Base-by-base conservation (phyloP, 2,888 invertebrate species). In the Ochropleura plecta region DNA sequence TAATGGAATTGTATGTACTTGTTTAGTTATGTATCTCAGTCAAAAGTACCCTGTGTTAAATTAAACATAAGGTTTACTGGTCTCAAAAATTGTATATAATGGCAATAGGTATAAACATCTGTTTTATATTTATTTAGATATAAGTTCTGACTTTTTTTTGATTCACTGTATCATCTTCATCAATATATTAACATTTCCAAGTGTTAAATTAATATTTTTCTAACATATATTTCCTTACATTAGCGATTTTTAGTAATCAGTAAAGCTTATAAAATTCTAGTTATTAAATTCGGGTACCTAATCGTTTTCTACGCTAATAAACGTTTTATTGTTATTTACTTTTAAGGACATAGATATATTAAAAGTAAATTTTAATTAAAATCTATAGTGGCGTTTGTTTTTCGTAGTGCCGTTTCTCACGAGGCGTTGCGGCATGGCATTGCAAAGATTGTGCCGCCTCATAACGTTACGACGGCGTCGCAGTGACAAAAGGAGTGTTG, bases 271-370 rank as follows among this genome's bases (percentile, higher is more conserved):
- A 82, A 77, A 86, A 86, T 85, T 84, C 70, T 78, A 84, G 84
- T 81, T 81, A 79, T 76, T 67, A 76, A 73, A 82, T 83, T 86
- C 64, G 81, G 80, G 83, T 86, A 87, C 82, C 88, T 88, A 85
- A 83, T 88, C 84, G 80, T 89, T 89, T 82, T 88, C 76, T 88
- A 87, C 85, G 81, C 86, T 90, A 89, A 89, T 78, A 76, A 86
- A 80, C 85, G 84, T 88, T 90, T 92, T 90, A 92, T 93, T 94
- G 94, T 94, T 93, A 94, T 92, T 93, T 94, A 93, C 92, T 94
- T 93, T 87, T 93, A 94, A 94, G 92, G 84, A 91, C 87, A 87
- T 91, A 91, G 89, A 90, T 90, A 89, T 86, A 89, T 90, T 89
- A 87, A 88, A 89, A 92, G 89, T 91, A 92, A 90, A 91, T 87